phyloP scores from a whole-genome alignment of 2,113 vertebrate genomes.

The Melanerpes formicivorus region DNA sequence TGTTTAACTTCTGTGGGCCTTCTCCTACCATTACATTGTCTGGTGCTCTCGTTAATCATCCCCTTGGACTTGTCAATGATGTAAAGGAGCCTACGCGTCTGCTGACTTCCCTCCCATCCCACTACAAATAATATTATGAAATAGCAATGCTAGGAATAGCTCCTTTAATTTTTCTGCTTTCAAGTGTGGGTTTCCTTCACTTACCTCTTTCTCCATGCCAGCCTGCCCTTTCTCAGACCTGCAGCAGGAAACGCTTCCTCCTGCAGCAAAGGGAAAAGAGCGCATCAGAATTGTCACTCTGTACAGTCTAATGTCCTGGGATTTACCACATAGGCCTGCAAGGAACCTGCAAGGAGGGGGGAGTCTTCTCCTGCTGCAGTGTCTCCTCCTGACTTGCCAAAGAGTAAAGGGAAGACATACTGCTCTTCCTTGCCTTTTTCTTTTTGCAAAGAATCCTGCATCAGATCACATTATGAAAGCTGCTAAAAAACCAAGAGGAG shows the following conservation, averaged over 20 bases:
- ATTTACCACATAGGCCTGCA: background rate
- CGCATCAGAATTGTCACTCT: background rate
- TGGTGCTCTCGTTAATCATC: conserved; percentile 83
- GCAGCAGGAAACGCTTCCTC: conserved; percentile 4
- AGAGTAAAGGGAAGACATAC: background rate
- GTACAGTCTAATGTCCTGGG: background rate
- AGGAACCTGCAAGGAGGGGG: background rate
- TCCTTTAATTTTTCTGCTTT: conserved; percentile 43
- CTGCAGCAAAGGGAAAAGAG: conserved; percentile 43
- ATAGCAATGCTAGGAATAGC: conserved; percentile 50
- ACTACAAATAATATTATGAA: conserved; percentile 69
- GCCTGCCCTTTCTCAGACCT: conserved; percentile 33
- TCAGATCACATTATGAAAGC: background rate
- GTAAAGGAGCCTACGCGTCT: conserved; percentile 79
- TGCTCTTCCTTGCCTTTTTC: background rate
- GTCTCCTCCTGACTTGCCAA: background rate
- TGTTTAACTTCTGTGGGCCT: conserved; percentile 87
- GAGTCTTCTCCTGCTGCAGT: background rate
- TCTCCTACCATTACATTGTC: conserved; percentile 74
- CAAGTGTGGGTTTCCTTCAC: background rate
- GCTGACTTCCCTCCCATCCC: conserved; percentile 75
- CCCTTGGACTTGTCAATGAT: conserved; percentile 80
- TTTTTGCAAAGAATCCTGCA: background rate
- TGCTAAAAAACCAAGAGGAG: background rate
- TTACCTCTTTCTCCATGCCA: conserved; percentile 73